Evolutionary conservation across 2,888 invertebrate species (phyloP).

Genomic region (Myathropa florea): DNA sequence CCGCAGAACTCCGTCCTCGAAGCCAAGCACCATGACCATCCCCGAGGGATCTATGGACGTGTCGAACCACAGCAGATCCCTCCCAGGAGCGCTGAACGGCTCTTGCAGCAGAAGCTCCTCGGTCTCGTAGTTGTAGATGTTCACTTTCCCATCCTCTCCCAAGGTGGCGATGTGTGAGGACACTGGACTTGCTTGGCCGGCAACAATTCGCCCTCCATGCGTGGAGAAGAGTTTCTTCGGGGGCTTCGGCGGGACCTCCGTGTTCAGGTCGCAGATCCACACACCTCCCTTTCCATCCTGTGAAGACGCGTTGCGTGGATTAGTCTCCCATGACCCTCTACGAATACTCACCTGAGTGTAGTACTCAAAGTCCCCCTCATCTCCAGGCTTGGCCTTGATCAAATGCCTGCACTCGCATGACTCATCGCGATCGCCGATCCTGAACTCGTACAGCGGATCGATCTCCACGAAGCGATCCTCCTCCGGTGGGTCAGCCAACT

Average conservation of each 20-base stretch:
- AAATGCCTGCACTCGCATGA: slow-evolving; percentile 77
- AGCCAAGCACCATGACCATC: slow-evolving; percentile 85
- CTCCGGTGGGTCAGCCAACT: slow-evolving; percentile 91
- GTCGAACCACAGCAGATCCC: slow-evolving; percentile 87
- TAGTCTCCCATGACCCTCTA: background rate
- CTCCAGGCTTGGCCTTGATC: slow-evolving; percentile 78
- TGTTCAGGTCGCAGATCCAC: slow-evolving; percentile 87
- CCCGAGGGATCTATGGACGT: slow-evolving; percentile 84
- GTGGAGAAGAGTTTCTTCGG: slow-evolving; percentile 84
- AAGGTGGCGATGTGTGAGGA: slow-evolving; percentile 87
- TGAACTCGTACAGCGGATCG: slow-evolving; percentile 92
- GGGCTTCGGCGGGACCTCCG: slow-evolving; percentile 80
- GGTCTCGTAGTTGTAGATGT: slow-evolving; percentile 86
- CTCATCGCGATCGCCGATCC: slow-evolving; percentile 80
- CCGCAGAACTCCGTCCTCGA: slow-evolving; percentile 87
- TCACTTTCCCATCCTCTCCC: slow-evolving; percentile 87
- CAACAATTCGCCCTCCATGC: slow-evolving; percentile 89
- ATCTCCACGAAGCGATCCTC: slow-evolving; percentile 90
- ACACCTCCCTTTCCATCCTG: slow-evolving; percentile 94
- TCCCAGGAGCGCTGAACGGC: slow-evolving; percentile 83
- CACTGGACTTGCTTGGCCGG: slow-evolving; percentile 86
- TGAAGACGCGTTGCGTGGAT: background rate
- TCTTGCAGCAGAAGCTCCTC: slow-evolving; percentile 84
- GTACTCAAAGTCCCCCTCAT: slow-evolving; percentile 82
- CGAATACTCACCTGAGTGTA: slow-evolving; percentile 87